Conservation (phyloP, 2,797 vertebrate species). For the Coluber constrictor region DNA sequence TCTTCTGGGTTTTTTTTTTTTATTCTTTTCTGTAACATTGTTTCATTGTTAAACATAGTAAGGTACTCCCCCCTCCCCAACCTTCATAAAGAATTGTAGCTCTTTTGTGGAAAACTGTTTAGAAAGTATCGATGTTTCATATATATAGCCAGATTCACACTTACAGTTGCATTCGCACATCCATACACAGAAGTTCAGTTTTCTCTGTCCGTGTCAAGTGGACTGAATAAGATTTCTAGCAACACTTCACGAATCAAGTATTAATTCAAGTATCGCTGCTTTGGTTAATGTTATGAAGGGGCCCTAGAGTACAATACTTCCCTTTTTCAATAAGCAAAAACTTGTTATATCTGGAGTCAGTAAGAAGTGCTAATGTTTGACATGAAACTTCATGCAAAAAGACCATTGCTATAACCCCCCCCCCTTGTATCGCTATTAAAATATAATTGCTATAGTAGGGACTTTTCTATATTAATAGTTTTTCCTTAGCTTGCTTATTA, state of each 20-base stretch:
- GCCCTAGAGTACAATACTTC: background rate
- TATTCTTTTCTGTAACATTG: slow-evolving; percentile 11
- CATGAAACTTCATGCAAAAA: background rate
- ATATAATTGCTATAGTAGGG: background rate
- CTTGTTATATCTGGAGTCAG: slow-evolving; percentile 20
- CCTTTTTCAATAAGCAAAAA: background rate
- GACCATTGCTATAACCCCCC: background rate
- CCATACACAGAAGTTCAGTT: background rate
- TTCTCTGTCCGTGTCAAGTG: background rate
- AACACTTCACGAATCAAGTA: background rate
- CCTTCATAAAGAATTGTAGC: background rate
- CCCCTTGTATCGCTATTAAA: background rate
- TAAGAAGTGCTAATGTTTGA: slow-evolving; percentile 2
- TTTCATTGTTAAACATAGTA: background rate
- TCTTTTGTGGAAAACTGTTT: background rate
- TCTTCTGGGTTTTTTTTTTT: slow-evolving; percentile 8
- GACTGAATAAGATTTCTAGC: background rate
- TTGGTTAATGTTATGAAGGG: background rate
- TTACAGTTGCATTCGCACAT: background rate
- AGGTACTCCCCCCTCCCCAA: fast-evolving
- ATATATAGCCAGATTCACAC: background rate
- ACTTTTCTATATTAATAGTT: background rate
- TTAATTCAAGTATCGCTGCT: background rate
- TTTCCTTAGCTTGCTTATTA: background rate
- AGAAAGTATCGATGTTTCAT: background rate